Percentiles rank a stretch among this genome's conserved stretches.
phyloP scores from a whole-genome alignment of 2,797 vertebrate genomes.

The Sparidentex hasta region DNA sequence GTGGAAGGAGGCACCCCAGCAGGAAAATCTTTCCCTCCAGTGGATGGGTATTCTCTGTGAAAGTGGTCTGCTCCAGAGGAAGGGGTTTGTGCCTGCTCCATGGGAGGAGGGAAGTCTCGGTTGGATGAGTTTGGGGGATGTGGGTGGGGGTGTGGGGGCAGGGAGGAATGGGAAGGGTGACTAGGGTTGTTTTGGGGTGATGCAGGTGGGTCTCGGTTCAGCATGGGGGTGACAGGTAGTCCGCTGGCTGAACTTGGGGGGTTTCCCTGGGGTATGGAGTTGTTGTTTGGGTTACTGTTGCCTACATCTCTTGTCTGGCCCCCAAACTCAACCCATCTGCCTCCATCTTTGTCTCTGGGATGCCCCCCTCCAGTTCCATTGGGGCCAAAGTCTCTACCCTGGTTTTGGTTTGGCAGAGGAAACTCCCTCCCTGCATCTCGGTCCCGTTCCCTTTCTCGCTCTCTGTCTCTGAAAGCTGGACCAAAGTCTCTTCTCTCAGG shows the following conservation, averaged over 20 bases:
- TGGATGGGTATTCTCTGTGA: conserved; percentile 86
- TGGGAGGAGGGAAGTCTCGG: conserved; percentile 84
- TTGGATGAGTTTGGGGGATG: conserved; percentile 79
- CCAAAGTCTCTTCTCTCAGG: conserved; percentile 84
- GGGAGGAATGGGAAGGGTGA: conserved; percentile 80
- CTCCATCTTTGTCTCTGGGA: conserved; percentile 87
- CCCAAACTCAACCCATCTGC: conserved; percentile 86
- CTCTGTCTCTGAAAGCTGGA: conserved; percentile 89
- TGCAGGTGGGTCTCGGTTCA: conserved; percentile 81
- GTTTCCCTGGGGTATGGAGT: conserved; percentile 76
- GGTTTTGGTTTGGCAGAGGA: conserved; percentile 83
- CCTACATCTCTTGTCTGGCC: conserved; percentile 82
- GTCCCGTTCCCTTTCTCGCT: conserved; percentile 90
- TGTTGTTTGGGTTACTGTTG: conserved; percentile 81
- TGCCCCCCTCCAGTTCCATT: conserved; percentile 79
- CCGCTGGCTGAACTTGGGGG: conserved; percentile 76
- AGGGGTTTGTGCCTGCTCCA: conserved; percentile 80
- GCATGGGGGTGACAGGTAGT: conserved; percentile 78
- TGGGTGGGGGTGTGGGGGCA: conserved; percentile 75
- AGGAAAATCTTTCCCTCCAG: conserved; percentile 87
- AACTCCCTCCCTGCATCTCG: conserved; percentile 86
- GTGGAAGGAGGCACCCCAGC: conserved; percentile 81
- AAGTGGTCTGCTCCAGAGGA: conserved; percentile 84
- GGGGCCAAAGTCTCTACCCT: conserved; percentile 85
- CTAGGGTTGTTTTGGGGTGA: conserved; percentile 84